Base-by-base conservation (phyloP, 2,888 invertebrate genomes). In the Tenthredo mesomela region DNA sequence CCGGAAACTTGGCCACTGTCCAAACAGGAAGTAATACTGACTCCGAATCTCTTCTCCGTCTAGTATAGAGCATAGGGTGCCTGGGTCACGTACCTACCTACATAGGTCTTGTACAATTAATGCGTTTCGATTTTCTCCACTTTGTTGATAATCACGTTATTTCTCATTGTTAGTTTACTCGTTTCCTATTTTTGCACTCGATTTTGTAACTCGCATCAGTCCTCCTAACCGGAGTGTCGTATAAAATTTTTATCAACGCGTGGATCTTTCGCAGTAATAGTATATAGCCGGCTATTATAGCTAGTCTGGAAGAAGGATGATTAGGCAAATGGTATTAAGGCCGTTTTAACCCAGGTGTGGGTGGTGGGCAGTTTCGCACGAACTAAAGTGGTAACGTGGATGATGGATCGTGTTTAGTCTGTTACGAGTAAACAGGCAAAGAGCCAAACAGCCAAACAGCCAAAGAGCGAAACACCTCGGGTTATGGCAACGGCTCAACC, bases 11-110 rank as follows among this genome's bases (percentile, higher is more conserved):
- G 91, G 91, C 91, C 88, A 85, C 84, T 85, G 87, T 91, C 91
- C 91, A 92, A 90, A 88, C 88, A 88, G 89, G 90, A 91, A 91
- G 90, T 90, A 91, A 92, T 92, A 92, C 89, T 87, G 87, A 86
- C 87, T 85, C 85, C 85, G 86, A 86, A 86, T 71, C 43, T 82
- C 70, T 84, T 75, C 54, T 58, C 29, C 47, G 84, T 58, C 84
- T 58, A 6, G 70, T 15, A 4, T 6, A 70, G 15, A 6, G 70
- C 25, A 4, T 6, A 70, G 15, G 37, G 37, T 33, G 40, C 0
- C 18, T 12, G 18, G 29, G 54, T 29, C n/a, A 77, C 77, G 29
- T 77, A 54, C 50, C 3, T 29, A 47, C 25, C 5, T 10, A 50
- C 25, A 21, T 21, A 25, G 21, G 25, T 50, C 2, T 12, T 43